phyloP scores from a whole-genome alignment of 2,888 invertebrate genomes.

The Pharmacophagus antenor region DNA sequence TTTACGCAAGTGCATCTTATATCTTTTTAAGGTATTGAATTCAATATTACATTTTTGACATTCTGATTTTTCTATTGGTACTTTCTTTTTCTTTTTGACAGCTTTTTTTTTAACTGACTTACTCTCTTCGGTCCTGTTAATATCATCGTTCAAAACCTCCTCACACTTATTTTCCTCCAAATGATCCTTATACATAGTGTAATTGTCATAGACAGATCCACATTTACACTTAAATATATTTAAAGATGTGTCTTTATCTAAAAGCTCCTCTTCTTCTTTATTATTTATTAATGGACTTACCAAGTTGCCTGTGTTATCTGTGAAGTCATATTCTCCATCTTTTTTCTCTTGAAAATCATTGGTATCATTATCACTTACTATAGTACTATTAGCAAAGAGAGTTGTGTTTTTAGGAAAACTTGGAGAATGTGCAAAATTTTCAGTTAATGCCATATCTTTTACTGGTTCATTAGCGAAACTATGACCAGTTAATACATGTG shows the following conservation, averaged over 20 bases:
- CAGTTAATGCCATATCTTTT: slow-evolving; percentile 28
- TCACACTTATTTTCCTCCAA: slow-evolving; percentile 37
- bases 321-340: slow-evolving; percentile 26
- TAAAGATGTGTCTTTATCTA: slow-evolving; percentile 30
- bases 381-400: slow-evolving; percentile 5
- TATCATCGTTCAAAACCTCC: slow-evolving; percentile 32
- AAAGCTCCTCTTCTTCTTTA: slow-evolving; percentile 29
- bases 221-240: slow-evolving; percentile 37
- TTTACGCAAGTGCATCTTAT: slow-evolving; percentile 39
- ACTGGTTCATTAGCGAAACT: slow-evolving; percentile 23
- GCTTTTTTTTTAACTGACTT: neutral
- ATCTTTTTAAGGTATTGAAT: slow-evolving; percentile 36
- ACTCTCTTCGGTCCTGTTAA: slow-evolving; percentile 27
- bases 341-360: slow-evolving; percentile 30
- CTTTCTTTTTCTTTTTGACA: slow-evolving; percentile 27
- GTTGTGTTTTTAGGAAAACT: slow-evolving; percentile 21
- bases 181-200: slow-evolving; percentile 40
- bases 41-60: slow-evolving; percentile 27
- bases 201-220: slow-evolving; percentile 33
- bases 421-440: slow-evolving; percentile 15
- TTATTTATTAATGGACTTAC: slow-evolving; percentile 9
- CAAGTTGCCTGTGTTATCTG: slow-evolving; percentile 35
- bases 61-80: slow-evolving; percentile 1
- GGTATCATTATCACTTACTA: slow-evolving; percentile 24
- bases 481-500: slow-evolving; percentile 34